A percentile compares a stretch with the other conserved stretches of the same genome.
These are phyloP conservation scores for Bellardia pandia DNA, from an alignment of 2,888 invertebrate genomes.

Conservation along the genomic window DNA sequence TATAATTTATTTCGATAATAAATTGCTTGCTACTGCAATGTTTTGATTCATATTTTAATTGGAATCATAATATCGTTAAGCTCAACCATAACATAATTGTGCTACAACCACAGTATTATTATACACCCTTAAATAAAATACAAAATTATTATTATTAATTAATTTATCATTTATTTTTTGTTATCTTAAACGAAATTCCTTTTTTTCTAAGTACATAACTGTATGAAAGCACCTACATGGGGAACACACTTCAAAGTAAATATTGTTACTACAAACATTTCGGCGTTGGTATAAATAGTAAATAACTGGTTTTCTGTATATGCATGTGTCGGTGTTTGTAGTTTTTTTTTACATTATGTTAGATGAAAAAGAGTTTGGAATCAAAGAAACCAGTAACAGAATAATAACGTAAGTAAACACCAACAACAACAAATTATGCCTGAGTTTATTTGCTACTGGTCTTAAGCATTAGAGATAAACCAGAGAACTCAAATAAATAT, in stretches of 20 bases:
- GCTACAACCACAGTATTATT: too few relatives aligned
- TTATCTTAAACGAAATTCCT: too few relatives aligned
- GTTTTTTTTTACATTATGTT: constrained; percentile 23
- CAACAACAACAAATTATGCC: constrained; percentile 53
- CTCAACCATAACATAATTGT: too few relatives aligned
- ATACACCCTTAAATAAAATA: too few relatives aligned
- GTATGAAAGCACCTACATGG: too few relatives aligned
- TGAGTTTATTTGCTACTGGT: constrained; percentile 60
- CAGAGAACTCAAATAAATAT: constrained; percentile 9
- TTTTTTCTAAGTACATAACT: too few relatives aligned
- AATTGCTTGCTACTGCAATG: too few relatives aligned
- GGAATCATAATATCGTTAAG: too few relatives aligned
- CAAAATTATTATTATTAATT: too few relatives aligned
- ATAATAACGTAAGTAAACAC: constrained; percentile 10
- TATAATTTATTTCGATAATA: too few relatives aligned
- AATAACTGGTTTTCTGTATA: constrained; percentile 31
- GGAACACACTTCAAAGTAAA: not conserved
- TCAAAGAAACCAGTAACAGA: constrained; percentile 21
- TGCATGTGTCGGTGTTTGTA: not conserved
- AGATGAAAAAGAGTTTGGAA: constrained; percentile 1
- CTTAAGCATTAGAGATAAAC: constrained; percentile 35
- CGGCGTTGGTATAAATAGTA: constrained; percentile 13
- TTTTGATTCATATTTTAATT: too few relatives aligned
- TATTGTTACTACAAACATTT: constrained; percentile 25
- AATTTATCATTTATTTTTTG: too few relatives aligned